These are phyloP conservation scores for Hirundichthys speculiger DNA, from an alignment of 2,113 vertebrate genomes.

Conservation along the genomic window DNA sequence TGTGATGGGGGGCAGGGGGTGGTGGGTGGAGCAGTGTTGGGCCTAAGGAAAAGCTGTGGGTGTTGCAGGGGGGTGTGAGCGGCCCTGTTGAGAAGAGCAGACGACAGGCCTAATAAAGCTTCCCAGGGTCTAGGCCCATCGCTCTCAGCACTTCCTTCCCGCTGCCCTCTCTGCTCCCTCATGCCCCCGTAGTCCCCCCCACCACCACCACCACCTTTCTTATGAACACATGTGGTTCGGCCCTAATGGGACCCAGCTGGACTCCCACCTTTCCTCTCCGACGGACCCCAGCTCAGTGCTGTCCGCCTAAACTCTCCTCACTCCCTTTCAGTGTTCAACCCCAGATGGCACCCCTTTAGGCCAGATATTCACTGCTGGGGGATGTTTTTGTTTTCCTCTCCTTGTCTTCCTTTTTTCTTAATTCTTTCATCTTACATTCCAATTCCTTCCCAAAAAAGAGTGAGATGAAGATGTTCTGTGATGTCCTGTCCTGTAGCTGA, in stretches of 20 bases:
- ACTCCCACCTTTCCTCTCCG: slow-evolving; percentile 87
- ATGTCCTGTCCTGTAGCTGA: slow-evolving; percentile 29
- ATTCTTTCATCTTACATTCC: not conserved
- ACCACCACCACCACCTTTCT: slow-evolving; percentile 54
- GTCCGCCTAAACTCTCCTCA: slow-evolving; percentile 53
- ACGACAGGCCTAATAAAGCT: slow-evolving; percentile 98
- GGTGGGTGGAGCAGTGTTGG: too few species aligned
- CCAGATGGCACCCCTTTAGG: slow-evolving; percentile 67
- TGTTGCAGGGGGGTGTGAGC: slow-evolving; percentile 78
- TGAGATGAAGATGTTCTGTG: slow-evolving; percentile 7
- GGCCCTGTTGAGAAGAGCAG: slow-evolving; percentile 84
- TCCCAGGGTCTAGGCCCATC: slow-evolving; percentile 87
- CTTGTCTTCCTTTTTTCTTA: not conserved
- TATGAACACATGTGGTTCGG: slow-evolving; percentile 91
- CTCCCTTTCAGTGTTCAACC: slow-evolving; percentile 55
- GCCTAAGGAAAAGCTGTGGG: slow-evolving; percentile 40
- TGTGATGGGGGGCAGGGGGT: not conserved
- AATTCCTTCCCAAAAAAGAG: not conserved
- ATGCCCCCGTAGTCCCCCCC: slow-evolving; percentile 84
- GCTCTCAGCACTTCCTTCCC: slow-evolving; percentile 87
- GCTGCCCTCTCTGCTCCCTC: slow-evolving; percentile 88
- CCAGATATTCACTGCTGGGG: slow-evolving; percentile 44
- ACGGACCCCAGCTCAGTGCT: slow-evolving; percentile 60
- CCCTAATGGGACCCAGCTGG: slow-evolving; percentile 99
- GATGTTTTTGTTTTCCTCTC: slow-evolving; percentile 42